Evolutionary conservation across 1,140 invertebrate species (phyloP), one percentile per base, ranked within the genome.

Genomic region (Aethina tumida): DNA sequence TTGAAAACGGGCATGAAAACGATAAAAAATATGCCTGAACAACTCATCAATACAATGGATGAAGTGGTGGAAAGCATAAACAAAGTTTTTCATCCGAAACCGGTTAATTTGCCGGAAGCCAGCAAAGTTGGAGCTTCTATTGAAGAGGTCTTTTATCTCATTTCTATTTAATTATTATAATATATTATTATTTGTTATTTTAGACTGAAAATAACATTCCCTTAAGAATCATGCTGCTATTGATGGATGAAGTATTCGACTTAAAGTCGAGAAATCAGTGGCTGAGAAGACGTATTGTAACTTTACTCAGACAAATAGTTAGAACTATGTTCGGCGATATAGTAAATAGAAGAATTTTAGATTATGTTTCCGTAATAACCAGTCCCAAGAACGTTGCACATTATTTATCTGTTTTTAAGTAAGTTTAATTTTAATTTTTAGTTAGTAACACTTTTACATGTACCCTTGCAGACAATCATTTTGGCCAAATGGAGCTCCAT

Each of bases 201-300:
- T 39, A 78, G 76, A 75, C 67, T 47, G 76, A 79, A 51, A 84
- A 90, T 52, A 90, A 88, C 63, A 88, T 93, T 65, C 89, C 89
- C 9, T 60, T 93, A 32, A 69, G 86, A 47, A 88, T 93, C 46
- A 76, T 93, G 63, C 60, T 94, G 20, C 62, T 92, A 2, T 60
- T 94, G 26, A 81, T 93, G 73, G 87, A 93, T 58, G 90, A 94
- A 71, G 81, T 94, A 3, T 94, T 94, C 66, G 89, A 93, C 60
- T 63, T 93, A 26, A 81, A 85, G 64, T 78, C 78, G 25, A 72
- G 85, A 50, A 89, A 90, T 64, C 84, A 89, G 50, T 95, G 90
- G 89, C 67, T 94, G 13, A 62, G 89, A 29, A 65, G 87, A 35
- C 69, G 84, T 35, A 81, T 94, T 49, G 79, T 91, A 2, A 78